phyloP scores from a whole-genome alignment of 2,888 invertebrate genomes.

The Phengaris alcon region DNA sequence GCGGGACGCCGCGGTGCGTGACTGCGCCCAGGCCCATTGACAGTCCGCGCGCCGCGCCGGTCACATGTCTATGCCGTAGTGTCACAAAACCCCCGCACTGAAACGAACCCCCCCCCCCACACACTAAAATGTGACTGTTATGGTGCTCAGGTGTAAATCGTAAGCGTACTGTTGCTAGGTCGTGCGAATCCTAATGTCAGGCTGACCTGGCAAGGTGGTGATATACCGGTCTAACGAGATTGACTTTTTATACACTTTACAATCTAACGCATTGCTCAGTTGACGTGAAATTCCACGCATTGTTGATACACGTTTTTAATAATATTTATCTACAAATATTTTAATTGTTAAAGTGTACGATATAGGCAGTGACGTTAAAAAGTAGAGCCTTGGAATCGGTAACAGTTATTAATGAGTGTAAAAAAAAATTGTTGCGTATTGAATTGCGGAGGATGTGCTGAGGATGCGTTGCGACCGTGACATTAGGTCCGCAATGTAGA shows the following conservation, averaged over 20 bases:
- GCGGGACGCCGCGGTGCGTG: slow-evolving; percentile 49
- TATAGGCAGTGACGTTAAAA: slow-evolving; percentile 18
- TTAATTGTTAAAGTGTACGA: slow-evolving; percentile 8
- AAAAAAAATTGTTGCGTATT: neutral
- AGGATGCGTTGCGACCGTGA: slow-evolving; percentile 31
- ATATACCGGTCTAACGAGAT: slow-evolving; percentile 71
- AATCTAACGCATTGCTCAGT: neutral
- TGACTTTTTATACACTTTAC: slow-evolving; percentile 48
- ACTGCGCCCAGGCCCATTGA: slow-evolving; percentile 42
- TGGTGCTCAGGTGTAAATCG: slow-evolving; percentile 30
- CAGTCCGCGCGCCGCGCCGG: slow-evolving; percentile 47
- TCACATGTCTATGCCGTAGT: slow-evolving; percentile 45
- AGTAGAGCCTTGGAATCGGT: neutral
- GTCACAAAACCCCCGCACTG: slow-evolving; percentile 42
- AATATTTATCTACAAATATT: neutral
- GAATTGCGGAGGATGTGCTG: neutral
- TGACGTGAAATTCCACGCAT: neutral
- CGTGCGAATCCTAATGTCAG: slow-evolving; percentile 47
- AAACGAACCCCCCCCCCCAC: slow-evolving; percentile 46
- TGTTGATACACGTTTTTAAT: neutral
- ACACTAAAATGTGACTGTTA: slow-evolving; percentile 56
- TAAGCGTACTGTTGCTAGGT: slow-evolving; percentile 10
- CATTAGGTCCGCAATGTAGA: slow-evolving; percentile 48
- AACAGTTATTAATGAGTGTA: neutral
- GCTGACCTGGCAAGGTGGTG: slow-evolving; percentile 69